phyloP scores from a whole-genome alignment of 1,140 invertebrate species.

The Heliconius melpomene region DNA sequence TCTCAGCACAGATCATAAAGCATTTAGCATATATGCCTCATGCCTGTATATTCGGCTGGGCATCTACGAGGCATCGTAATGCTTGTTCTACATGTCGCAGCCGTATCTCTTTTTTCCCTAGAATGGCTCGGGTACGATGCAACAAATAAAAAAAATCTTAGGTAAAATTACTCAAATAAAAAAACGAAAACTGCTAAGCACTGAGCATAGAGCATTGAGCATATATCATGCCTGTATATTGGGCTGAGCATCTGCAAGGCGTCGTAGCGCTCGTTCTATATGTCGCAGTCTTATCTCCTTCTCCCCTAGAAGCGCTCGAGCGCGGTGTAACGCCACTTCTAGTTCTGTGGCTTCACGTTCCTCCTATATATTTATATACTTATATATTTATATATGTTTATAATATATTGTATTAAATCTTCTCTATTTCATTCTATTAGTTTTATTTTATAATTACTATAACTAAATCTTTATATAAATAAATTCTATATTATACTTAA shows the following conservation, averaged over 20 bases:
- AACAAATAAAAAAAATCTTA: no score
- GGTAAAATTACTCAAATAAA: no score
- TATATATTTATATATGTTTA: background rate
- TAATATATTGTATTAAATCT: background rate
- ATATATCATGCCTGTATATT: background rate
- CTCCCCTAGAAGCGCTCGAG: slow-evolving; percentile 88
- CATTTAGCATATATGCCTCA: background rate
- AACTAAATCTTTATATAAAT: no score
- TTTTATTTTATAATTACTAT: no score
- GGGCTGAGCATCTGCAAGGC: slow-evolving; percentile 75
- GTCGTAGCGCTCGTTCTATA: slow-evolving; percentile 87
- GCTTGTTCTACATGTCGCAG: slow-evolving; percentile 89
- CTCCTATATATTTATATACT: slow-evolving; percentile 77
- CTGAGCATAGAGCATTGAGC: background rate
- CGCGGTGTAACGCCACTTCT: slow-evolving; percentile 89
- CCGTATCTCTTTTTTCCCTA: slow-evolving; percentile 90
- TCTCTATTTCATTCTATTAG: no score
- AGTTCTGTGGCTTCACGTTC: slow-evolving; percentile 90
- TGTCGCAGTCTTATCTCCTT: slow-evolving; percentile 89
- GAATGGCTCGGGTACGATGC: slow-evolving; percentile 87
- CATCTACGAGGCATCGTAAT: slow-evolving; percentile 82
- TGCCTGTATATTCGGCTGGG: slow-evolving; percentile 25
- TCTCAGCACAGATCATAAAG: background rate
- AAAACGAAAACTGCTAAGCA: background rate
- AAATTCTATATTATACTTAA: no score